These are phyloP conservation scores for Clarias magur DNA, from an alignment of 2,113 vertebrate species.

Conservation along the genomic window DNA sequence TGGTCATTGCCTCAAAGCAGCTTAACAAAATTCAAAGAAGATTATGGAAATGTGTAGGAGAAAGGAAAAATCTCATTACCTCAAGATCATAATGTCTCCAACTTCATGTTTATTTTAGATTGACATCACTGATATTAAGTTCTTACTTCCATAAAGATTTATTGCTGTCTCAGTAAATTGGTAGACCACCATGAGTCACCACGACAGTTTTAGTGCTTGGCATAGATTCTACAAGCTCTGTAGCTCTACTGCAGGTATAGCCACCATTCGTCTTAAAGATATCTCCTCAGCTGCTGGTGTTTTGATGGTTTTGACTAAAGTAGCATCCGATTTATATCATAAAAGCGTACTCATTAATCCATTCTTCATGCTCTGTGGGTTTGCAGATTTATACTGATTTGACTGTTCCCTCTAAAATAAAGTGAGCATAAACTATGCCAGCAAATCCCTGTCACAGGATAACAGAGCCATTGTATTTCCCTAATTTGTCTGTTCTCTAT, in stretches of 20 bases:
- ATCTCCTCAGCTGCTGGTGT: neutral
- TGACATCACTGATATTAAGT: neutral
- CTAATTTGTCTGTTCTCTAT: neutral
- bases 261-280: neutral
- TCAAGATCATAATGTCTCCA: neutral
- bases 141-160: neutral
- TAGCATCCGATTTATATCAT: neutral
- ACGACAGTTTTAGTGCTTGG: neutral
- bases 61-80: neutral
- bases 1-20: no score
- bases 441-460: neutral
- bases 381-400: neutral
- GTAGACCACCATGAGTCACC: neutral
- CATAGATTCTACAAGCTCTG: neutral
- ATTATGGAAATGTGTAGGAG: no score
- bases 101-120: neutral
- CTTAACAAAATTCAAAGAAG: no score
- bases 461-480: neutral
- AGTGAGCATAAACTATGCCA: neutral
- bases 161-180: neutral
- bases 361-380: neutral
- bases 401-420: neutral
- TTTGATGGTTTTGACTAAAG: neutral
- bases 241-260: neutral
- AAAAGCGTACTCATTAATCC: neutral